Base-by-base conservation (phyloP, 2,797 vertebrate species). In the Spinibarbus caldwelli region DNA sequence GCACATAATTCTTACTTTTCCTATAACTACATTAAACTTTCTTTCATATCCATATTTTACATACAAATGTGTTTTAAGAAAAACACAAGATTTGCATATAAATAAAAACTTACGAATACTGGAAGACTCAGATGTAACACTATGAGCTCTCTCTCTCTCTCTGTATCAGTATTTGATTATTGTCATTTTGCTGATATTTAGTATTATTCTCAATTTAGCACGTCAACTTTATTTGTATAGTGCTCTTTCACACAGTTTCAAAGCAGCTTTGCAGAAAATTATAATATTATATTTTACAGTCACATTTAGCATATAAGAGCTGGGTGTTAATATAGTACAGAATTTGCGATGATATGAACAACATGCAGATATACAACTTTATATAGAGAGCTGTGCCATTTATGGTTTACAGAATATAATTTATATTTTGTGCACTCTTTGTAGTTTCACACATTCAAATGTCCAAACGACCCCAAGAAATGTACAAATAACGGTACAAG, bases 61-160 rank as follows among this genome's bases (percentile, higher is more conserved):
- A 78, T 62, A 78, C 62, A 62, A 62, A 43, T 43, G 76, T 62
- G 36, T 78, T 78, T 78, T 62, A 62, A 62, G 36, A 59, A 43
- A 43, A 38, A 29, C 34, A 29, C 15, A 59, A 6, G 34, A 78
- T 78, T 78, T 78, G 76, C 76, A 78, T 78, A 43, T 62, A 43
- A 62, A 62, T 78, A 43, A 29, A 78, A 54, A 54, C 17, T 34
- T 71, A 75, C 76, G 54, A 78, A 62, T 78, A 43, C 76, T 6
- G 9, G 9, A 62, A 78, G 54, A 19, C n/a, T 21, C 19, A 6
- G 12, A 77, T 57, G 14, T 78, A 59, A 78, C 76, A 29, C 36
- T 41, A 10, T 59, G 14, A 5, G 6, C 72, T 75, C 17, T 19
- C 66, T 21, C 66, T 10, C 43, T 49, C 47, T 52, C 3, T 49